Percentiles rank a stretch among this genome's conserved stretches.
These are phyloP conservation scores for Coenonympha arcania DNA, from an alignment of 2,888 invertebrate species.

Conservation along the genomic window DNA sequence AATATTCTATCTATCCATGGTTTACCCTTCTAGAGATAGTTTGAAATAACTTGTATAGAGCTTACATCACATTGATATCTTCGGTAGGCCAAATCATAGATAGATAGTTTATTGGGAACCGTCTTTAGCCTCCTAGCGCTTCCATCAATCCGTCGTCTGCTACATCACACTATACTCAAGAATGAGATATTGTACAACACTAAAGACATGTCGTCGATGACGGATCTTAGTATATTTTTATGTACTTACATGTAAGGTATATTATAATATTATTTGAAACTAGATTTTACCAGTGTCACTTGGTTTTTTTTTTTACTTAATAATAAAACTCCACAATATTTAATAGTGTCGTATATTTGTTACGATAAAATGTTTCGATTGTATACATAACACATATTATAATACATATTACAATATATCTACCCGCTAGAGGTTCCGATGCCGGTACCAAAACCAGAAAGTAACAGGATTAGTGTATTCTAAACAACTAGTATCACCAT, in stretches of 20 bases:
- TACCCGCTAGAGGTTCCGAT: slow-evolving; percentile 41
- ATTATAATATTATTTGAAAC: slow-evolving; percentile 13
- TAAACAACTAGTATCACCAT: slow-evolving; percentile 65
- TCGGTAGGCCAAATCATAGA: too few relatives aligned
- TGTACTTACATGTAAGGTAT: slow-evolving; percentile 8
- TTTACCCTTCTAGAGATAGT: too few relatives aligned
- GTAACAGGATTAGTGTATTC: slow-evolving; percentile 47
- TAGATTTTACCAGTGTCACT: slow-evolving; percentile 14
- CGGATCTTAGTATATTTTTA: slow-evolving; percentile 20
- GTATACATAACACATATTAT: slow-evolving; percentile 59
- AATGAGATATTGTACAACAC: background rate
- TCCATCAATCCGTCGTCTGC: slow-evolving; percentile 12
- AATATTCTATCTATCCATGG: too few relatives aligned
- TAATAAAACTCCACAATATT: slow-evolving; percentile 24
- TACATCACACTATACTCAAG: background rate
- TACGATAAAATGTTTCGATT: slow-evolving; percentile 55
- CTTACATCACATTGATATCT: too few relatives aligned
- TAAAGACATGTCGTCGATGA: slow-evolving; percentile 10
- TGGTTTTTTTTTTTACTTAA: slow-evolving; percentile 9
- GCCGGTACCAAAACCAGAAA: slow-evolving; percentile 44
- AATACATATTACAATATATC: slow-evolving; percentile 53
- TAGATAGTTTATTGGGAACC: too few relatives aligned
- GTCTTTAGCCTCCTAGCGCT: slow-evolving; percentile 23
- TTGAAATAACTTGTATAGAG: too few relatives aligned
- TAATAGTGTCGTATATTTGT: slow-evolving; percentile 52